Evolutionary conservation across 2,113 vertebrate species (phyloP), one percentile per base, ranked within the genome.

Genomic region (Anoura caudifer): DNA sequence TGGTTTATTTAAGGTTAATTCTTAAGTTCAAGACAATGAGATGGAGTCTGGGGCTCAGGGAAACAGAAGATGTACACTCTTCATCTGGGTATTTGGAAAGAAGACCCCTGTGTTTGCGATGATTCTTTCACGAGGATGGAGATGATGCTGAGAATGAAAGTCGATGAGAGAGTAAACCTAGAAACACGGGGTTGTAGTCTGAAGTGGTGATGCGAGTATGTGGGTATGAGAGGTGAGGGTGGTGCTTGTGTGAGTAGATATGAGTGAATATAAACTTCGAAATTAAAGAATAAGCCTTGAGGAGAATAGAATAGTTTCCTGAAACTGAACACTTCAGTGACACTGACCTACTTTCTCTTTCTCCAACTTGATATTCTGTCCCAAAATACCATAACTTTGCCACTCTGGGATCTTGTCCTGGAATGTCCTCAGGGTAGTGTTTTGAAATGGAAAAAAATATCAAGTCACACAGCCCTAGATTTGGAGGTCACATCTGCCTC

Each of bases 1-100:
- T 91, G 33, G 20, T 61, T 97, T 75, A 85, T 14, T 84, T 94
- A 91, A 88, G 33, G n/a, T 81, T 81, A 54, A 88, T 85, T 80
- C 33, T 90, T 59, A 85, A 83, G 5, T 92, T 59, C 56, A 87
- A 59, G n/a, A 79, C 56, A 77, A 73, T 24, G 88, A 88, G 41
- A 85, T 73, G 5, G 24, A 75, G 3, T 56, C 65, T n/a, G 20
- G 20, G 24, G 5, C 14, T 67, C 75, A 26, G 36, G 22, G 20
- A 24, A 91, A 65, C 2, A 61, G 16, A 92, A 93, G 26, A 0
- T 45, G 59, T 83, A 33, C 4, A 72, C 11, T 72, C 52, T 69
- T 79, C 0, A 26, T 80, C 10, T 93, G 17, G 84, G 31, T 76
- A 36, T 31, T 56, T 45, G 4, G 31, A 33, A 76, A 73, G 41